Evolutionary conservation across 2,797 vertebrate genomes (phyloP).

Genomic region (Tokudaia tokunoshimensis): DNA sequence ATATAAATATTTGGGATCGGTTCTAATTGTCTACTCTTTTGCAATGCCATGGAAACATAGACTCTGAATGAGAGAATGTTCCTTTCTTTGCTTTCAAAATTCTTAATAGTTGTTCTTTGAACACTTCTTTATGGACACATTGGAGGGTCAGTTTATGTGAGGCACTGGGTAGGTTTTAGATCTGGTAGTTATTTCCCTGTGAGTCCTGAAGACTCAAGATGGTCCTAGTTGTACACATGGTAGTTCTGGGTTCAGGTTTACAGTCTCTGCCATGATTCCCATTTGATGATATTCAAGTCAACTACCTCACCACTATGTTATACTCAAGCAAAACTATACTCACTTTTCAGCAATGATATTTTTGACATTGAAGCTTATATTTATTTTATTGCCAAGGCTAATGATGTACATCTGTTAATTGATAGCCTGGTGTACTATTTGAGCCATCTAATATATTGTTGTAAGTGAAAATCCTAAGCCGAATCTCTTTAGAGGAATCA

Average conservation of each 20-base stretch:
- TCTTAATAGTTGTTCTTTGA: background rate
- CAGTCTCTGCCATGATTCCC: background rate
- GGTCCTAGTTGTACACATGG: background rate
- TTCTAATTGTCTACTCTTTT: background rate
- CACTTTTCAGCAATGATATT: slow-evolving; percentile 11
- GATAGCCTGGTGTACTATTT: background rate
- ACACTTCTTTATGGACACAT: background rate
- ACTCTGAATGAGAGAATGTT: background rate
- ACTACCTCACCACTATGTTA: background rate
- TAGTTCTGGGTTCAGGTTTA: background rate
- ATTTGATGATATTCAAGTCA: background rate
- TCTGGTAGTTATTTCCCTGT: background rate
- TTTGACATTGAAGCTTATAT: background rate
- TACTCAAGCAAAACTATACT: background rate
- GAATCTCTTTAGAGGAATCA: background rate
- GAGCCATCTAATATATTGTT: background rate
- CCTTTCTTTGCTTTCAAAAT: background rate
- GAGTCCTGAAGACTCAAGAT: background rate
- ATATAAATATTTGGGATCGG: background rate
- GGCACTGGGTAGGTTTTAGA: background rate
- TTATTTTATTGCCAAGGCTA: background rate
- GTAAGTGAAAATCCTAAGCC: background rate
- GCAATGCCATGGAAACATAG: background rate
- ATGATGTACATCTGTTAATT: background rate
- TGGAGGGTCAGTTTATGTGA: background rate